Evolutionary conservation across 1,140 invertebrate species (phyloP), one percentile per base, ranked within the genome.

Genomic region (Zophobas atratus): DNA sequence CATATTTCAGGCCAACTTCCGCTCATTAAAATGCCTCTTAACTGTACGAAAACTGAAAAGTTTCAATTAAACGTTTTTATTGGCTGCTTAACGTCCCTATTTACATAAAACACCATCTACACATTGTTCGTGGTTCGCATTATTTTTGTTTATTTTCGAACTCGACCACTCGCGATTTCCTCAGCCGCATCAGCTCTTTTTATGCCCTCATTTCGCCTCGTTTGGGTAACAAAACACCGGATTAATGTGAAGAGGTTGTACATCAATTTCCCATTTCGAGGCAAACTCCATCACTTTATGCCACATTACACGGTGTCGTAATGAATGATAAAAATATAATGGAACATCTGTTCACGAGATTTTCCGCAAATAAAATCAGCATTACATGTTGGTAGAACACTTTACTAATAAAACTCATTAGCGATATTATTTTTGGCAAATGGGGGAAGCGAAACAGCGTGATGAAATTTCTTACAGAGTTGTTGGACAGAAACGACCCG

Each of bases 261-360:
- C 78, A 80, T 80, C 78, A 80, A 80, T 63, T 43, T 74, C 63
- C 75, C 78, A 80, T 80, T 80, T 77, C 53, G 48, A 20, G 32
- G 46, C 63, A 43, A 75, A 72, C 78, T 79, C 78, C 78, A 79
- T 79, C 78, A 80, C 55, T 80, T 75, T 74, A 53, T 77, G 78
- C 77, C 78, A 79, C 78, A 79, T 77, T 77, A 79, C 70, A 79
- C 35, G 41, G 41, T 43, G 33, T 70, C 35, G 60, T 55, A 70
- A 79, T 79, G 73, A 80, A 77, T 80, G 78, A 80, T 80, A 79
- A 79, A 76, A 70, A 77, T 74, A 77, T 76, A 56, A 46, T 60
- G 70, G 56, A 80, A 80, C 78, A 80, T 80, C 78, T 80, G 78
- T 80, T 80, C 60, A 35, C 55, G 55, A 75, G 71, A 80, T 77